These are phyloP conservation scores for Python bivittatus DNA, from an alignment of 2,113 vertebrate genomes.

Conservation along the genomic window DNA sequence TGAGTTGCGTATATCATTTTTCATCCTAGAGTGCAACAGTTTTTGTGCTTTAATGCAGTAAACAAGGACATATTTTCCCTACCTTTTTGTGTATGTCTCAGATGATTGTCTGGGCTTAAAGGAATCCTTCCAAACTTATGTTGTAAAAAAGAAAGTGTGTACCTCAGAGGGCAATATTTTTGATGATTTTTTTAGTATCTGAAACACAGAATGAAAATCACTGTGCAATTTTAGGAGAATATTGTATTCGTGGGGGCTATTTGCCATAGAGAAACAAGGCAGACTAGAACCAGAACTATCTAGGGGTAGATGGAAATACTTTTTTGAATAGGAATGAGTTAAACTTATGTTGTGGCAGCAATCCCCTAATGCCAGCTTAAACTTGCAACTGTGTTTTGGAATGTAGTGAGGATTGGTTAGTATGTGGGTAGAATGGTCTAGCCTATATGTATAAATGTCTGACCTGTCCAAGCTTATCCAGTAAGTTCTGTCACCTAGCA, in stretches of 20 bases:
- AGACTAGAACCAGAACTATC: not conserved
- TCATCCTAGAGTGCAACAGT: not conserved
- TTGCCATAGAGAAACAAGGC: not conserved
- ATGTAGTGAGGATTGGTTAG: not conserved
- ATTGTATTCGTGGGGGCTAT: not conserved
- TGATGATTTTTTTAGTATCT: not conserved
- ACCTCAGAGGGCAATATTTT: conserved; percentile 5
- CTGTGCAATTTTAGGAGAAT: conserved; percentile 1
- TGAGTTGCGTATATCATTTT: not conserved
- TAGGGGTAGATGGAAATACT: not conserved
- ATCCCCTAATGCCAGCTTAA: not conserved
- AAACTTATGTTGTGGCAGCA: not conserved
- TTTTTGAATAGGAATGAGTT: not conserved
- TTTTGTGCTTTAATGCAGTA: not conserved
- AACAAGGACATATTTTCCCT: not conserved
- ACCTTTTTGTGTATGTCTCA: not conserved
- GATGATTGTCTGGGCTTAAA: not conserved
- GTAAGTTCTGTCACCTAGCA: no score
- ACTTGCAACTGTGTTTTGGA: not conserved
- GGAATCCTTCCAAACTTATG: conserved; percentile 9
- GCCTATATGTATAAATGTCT: not conserved
- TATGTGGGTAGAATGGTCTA: not conserved
- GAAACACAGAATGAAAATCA: conserved; percentile 2
- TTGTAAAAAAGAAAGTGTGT: conserved; percentile 3
- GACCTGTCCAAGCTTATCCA: no score